Evolutionary conservation across 2,113 vertebrate genomes (phyloP), one percentile per base, ranked within the genome.

Genomic region (Ictalurus punctatus): DNA sequence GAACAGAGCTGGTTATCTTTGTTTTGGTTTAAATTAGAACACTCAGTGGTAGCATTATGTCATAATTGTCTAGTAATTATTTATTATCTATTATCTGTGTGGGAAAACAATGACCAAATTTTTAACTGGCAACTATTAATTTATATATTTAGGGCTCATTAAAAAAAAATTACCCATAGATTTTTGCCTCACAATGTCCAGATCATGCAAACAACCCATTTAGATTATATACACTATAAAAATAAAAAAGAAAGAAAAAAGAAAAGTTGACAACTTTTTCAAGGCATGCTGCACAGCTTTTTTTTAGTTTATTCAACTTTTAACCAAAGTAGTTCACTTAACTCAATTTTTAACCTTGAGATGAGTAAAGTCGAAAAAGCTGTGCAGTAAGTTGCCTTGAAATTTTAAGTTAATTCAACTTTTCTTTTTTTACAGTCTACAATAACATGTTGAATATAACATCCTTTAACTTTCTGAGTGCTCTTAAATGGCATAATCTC

Each of bases 1-100:
- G 87, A 88, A 88, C 67, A 84, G 37, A 84, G 56, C 81, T 63
- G 10, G 4, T 61, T 69, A 83, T 59, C 30, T 71, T 61, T 73
- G 8, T 69, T 67, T 54, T 81, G 3, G 27, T 74, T 44, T 13
- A 61, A 2, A 58, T 25, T 67, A 48, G 34, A 71, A 58, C 48
- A 73, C 65, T 71, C 58, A 54, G 6, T 16, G 30, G 61, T 54
- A 56, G 30, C 34, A 81, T 81, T 69, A 81, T 30, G 34, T 56
- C 25, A 54, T 19, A 79, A 54, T 8, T 16, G 48, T 80, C 44
- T 73, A 37, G 30, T 76, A 40, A 25, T 86, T 37, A 25, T 34
- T 54, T 13, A 67, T 78, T 27, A 34, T 14, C 2, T 65, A 40
- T 19, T 58, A 59, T 58, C 34, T 86, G 0, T 44, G 37, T 61